A percentile compares a stretch with the other conserved stretches of the same genome.
These are phyloP conservation scores for Indri indri DNA, from an alignment of 2,113 vertebrate genomes.

Conservation along the genomic window DNA sequence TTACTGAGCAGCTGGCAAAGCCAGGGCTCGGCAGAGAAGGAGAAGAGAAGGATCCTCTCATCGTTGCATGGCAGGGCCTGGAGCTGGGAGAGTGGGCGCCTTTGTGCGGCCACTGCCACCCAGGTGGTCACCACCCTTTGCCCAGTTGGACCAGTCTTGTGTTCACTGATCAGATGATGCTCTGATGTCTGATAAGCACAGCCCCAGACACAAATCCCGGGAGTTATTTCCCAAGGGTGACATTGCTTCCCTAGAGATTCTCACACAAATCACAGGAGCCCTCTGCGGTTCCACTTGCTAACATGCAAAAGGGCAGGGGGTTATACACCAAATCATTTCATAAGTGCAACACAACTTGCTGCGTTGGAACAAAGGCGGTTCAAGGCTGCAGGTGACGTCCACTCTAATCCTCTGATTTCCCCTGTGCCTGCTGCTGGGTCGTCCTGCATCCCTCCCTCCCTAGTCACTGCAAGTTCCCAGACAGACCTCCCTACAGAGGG, in stretches of 20 bases:
- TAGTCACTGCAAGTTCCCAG: neutral
- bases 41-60: neutral
- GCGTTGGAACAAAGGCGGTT: accelerated
- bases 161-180: neutral
- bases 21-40: neutral
- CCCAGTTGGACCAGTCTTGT: neutral
- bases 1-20: neutral
- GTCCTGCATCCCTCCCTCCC: neutral
- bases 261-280: neutral
- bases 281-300: neutral
- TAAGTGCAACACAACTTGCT: accelerated
- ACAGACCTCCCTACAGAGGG: neutral
- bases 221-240: neutral
- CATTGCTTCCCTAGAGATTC: neutral
- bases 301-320: neutral
- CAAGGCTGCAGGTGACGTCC: neutral
- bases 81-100: neutral
- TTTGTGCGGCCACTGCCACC: neutral
- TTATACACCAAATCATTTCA: no score
- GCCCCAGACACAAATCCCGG: neutral
- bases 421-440: accelerated
- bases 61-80: neutral
- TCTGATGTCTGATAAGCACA: neutral
- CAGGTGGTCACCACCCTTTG: neutral
- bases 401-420: no score